Evolutionary conservation across 2,888 invertebrate genomes (phyloP).

Genomic region (Buathra laborator): DNA sequence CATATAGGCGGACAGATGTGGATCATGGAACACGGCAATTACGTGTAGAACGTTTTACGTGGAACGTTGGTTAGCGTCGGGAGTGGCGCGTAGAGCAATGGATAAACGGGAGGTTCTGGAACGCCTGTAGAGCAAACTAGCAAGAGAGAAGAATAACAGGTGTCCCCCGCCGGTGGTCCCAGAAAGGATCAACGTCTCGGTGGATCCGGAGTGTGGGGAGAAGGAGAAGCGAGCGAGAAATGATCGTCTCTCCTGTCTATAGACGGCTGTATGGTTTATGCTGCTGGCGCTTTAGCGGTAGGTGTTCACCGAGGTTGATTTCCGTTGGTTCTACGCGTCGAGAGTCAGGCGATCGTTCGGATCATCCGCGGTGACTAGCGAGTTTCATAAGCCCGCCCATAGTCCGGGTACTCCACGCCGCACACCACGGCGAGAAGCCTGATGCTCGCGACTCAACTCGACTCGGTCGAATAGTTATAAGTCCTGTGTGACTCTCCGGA

Average conservation of each 20-base stretch:
- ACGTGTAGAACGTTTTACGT: constrained; percentile 47
- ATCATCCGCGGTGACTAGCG: constrained; percentile 69
- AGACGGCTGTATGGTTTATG: constrained; percentile 28
- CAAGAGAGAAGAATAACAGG: constrained; percentile 61
- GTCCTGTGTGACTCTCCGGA: constrained; percentile 11
- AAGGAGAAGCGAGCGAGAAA: constrained; percentile 44
- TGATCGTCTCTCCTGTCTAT: constrained; percentile 47
- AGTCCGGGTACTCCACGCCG: constrained; percentile 14
- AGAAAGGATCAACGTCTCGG: constrained; percentile 70
- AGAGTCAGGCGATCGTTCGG: constrained; percentile 43
- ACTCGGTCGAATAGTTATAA: constrained; percentile 11
- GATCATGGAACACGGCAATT: constrained; percentile 64
- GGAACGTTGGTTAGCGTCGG: constrained; percentile 43
- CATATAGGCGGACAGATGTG: constrained; percentile 41
- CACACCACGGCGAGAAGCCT: not conserved
- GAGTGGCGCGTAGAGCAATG: constrained; percentile 8
- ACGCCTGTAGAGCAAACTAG: constrained; percentile 22
- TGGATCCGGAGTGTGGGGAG: constrained; percentile 48
- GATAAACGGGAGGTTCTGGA: constrained; percentile 24
- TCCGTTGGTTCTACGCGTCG: constrained; percentile 50
- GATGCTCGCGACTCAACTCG: constrained; percentile 8
- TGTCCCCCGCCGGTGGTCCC: constrained; percentile 70
- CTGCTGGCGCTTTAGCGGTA: constrained; percentile 59
- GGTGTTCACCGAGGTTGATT: constrained; percentile 51
- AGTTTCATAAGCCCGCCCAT: constrained; percentile 68